Evolutionary conservation across 1,140 invertebrate genomes (phyloP).

Genomic region (Idris sp.): DNA sequence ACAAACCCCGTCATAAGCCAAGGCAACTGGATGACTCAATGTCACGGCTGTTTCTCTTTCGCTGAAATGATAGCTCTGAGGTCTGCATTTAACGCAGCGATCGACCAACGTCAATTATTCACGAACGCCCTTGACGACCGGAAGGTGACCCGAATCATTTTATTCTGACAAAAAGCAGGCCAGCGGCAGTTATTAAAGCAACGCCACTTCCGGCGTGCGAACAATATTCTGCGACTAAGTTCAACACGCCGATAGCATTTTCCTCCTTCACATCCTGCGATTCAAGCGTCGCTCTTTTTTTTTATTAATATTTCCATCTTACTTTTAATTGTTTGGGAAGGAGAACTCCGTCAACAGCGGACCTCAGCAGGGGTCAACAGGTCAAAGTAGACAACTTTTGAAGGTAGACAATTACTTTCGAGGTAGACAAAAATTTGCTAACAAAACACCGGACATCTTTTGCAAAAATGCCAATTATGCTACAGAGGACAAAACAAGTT

Average conservation of each 20-base stretch:
- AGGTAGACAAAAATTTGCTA: too few relatives aligned
- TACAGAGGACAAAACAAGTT: too few relatives aligned
- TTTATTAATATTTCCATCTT: too few relatives aligned
- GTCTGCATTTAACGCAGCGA: conserved; percentile 11
- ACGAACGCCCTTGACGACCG: conserved; percentile 28
- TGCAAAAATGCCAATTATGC: too few relatives aligned
- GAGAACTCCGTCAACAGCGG: conserved; percentile 54
- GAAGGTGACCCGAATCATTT: conserved; percentile 44
- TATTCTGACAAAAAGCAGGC: conserved; percentile 42
- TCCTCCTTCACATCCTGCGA: conserved; percentile 68
- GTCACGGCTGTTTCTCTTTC: conserved; percentile 2
- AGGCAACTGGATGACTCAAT: conserved; percentile 10
- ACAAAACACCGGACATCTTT: too few relatives aligned
- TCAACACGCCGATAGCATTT: conserved; percentile 38
- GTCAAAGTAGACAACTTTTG: conserved; percentile 14
- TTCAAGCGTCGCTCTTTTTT: conserved; percentile 66
- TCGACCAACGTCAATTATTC: conserved; percentile 18
- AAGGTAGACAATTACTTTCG: background rate
- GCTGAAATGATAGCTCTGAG: conserved; percentile 30
- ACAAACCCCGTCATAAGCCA: conserved; percentile 20
- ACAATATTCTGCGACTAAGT: conserved; percentile 63
- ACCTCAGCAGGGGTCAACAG: conserved; percentile 7
- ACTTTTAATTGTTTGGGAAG: conserved; percentile 68
- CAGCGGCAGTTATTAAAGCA: conserved; percentile 60
- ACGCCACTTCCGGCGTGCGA: conserved; percentile 61